Evolutionary conservation across 2,113 vertebrate species (phyloP).

Genomic region (Toxostoma redivivum): DNA sequence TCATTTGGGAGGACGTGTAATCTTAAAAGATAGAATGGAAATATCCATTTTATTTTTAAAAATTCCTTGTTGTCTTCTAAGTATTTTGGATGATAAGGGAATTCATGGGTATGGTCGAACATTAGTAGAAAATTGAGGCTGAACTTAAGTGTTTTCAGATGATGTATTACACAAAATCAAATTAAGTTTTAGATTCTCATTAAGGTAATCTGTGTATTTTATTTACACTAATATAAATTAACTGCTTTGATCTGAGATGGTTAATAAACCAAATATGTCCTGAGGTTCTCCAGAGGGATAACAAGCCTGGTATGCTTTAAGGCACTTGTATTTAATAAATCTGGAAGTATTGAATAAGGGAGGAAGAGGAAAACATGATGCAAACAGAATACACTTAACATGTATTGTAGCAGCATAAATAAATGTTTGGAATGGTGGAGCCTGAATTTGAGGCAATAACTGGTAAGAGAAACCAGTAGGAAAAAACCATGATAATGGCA

Average conservation of each 20-base stretch:
- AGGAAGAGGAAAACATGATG: background rate
- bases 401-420: background rate
- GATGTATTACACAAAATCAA: background rate
- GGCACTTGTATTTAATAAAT: background rate
- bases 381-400: background rate
- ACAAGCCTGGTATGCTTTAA: background rate
- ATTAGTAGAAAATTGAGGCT: background rate
- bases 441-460: background rate
- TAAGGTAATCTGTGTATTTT: background rate
- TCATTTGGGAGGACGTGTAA: background rate
- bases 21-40: background rate
- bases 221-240: constrained; percentile 27
- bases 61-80: background rate
- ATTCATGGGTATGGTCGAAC: background rate
- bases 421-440: background rate
- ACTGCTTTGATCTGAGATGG: constrained; percentile 6
- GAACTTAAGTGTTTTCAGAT: background rate
- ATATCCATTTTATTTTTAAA: background rate
- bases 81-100: background rate
- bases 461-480: background rate
- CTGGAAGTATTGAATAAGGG: background rate
- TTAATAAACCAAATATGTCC: constrained; percentile 8
- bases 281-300: background rate
- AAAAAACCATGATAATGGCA: fast-evolving
- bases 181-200: background rate